Conservation (phyloP, 2,113 vertebrate species). For the Noturus placidus region DNA sequence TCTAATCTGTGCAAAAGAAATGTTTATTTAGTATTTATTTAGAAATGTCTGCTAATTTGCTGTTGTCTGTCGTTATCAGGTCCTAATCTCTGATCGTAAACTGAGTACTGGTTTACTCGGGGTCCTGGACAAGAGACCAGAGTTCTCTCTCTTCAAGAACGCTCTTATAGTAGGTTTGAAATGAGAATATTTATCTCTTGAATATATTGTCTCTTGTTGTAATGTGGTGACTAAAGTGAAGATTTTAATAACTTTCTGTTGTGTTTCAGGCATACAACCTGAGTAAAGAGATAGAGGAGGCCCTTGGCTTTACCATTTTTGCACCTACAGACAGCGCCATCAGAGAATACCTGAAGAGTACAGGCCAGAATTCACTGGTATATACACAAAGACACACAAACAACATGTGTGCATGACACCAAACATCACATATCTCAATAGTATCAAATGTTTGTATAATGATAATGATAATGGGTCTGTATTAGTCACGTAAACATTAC, state of each 20-base stretch:
- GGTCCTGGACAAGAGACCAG: constrained; percentile 78
- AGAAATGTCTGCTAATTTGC: background rate
- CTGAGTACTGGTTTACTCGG: constrained; percentile 73
- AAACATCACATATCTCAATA: background rate
- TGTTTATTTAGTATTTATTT: background rate
- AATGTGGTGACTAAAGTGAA: background rate
- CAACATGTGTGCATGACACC: background rate
- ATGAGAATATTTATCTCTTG: no score
- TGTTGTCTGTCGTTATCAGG: constrained; percentile 66
- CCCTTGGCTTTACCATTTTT: constrained; percentile 81
- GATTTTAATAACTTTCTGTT: background rate
- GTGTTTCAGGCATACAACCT: constrained; percentile 79
- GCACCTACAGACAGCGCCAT: constrained; percentile 82
- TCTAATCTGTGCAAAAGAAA: background rate
- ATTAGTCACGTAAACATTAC: no score
- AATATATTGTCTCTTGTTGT: background rate
- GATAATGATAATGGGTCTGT: no score
- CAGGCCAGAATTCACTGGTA: constrained; percentile 74
- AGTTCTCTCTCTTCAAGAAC: constrained; percentile 84
- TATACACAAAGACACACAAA: background rate
- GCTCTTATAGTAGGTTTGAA: constrained; percentile 72
- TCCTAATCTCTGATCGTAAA: constrained; percentile 76
- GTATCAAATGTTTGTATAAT: no score
- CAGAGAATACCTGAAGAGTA: constrained; percentile 73
- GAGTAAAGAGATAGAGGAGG: constrained; percentile 73